phyloP scores from a whole-genome alignment of 2,888 invertebrate genomes.

The Metopia argyrocephala region DNA sequence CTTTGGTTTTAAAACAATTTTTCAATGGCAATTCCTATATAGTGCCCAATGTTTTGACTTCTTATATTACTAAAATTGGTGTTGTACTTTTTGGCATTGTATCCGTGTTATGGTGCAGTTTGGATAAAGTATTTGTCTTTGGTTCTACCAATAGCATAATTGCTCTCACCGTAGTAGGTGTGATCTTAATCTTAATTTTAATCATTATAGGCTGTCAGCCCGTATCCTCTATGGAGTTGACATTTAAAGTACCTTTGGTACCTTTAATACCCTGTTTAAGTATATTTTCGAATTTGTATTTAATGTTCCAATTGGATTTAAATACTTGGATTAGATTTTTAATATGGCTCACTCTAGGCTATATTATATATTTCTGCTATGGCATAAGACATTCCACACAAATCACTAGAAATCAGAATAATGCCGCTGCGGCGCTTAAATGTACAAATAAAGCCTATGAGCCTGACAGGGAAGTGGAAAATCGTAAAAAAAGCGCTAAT shows the following conservation, averaged over 20 bases:
- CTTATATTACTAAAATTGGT: constrained; percentile 83
- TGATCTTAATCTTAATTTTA: constrained; percentile 80
- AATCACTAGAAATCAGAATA: constrained; percentile 75
- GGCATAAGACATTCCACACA: constrained; percentile 88
- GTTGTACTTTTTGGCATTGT: constrained; percentile 81
- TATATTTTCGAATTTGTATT: constrained; percentile 91
- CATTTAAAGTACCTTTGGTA: constrained; percentile 91
- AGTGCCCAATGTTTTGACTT: constrained; percentile 83
- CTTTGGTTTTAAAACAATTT: constrained; percentile 80
- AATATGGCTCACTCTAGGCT: constrained; percentile 91
- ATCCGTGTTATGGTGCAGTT: constrained; percentile 72
- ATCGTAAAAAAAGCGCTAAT: constrained; percentile 64
- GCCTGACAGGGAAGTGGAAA: constrained; percentile 73
- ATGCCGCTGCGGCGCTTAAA: constrained; percentile 68
- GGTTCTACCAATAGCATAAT: constrained; percentile 74
- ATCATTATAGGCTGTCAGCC: constrained; percentile 86
- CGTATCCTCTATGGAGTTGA: constrained; percentile 81
- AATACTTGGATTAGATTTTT: constrained; percentile 93
- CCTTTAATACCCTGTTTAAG: constrained; percentile 91
- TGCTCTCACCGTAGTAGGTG: constrained; percentile 79
- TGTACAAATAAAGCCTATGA: constrained; percentile 72
- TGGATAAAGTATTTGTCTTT: constrained; percentile 68
- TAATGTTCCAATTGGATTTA: constrained; percentile 92
- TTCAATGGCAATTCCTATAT: constrained; percentile 87
- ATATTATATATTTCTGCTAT: constrained; percentile 91